These are phyloP conservation scores for Coleophora deauratella DNA, from an alignment of 2,888 invertebrate genomes.

Conservation along the genomic window DNA sequence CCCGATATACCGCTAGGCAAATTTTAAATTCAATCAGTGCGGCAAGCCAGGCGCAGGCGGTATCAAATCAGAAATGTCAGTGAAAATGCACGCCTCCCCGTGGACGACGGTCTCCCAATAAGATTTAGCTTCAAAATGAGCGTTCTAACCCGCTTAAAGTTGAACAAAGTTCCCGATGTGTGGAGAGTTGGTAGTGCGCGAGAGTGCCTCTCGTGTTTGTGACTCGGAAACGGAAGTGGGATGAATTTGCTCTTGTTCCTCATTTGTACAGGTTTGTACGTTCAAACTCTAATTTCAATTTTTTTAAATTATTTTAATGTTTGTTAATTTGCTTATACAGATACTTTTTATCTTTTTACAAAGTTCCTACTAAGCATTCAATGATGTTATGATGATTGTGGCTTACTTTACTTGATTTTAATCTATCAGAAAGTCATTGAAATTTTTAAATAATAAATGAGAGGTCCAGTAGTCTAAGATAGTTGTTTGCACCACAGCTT, in stretches of 20 bases:
- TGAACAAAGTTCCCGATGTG: conserved; percentile 50
- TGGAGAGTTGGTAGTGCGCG: conserved; percentile 41
- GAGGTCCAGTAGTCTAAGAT: no score
- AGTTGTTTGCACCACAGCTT: no score
- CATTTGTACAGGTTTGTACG: conserved; percentile 50
- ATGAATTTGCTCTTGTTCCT: conserved; percentile 55
- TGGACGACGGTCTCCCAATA: conserved; percentile 48
- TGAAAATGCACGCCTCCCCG: conserved; percentile 64
- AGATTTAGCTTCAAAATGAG: conserved; percentile 62
- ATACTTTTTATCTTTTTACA: not conserved
- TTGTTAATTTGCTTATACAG: not conserved
- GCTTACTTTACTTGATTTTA: no score
- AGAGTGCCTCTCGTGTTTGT: conserved; percentile 41
- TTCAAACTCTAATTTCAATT: no score
- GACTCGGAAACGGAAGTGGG: conserved; percentile 40
- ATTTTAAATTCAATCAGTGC: conserved; percentile 60
- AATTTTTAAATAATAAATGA: no score
- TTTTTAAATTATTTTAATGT: not conserved
- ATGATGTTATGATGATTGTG: no score
- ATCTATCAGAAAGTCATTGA: no score
- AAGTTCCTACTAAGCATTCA: no score
- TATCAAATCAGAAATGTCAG: conserved; percentile 37
- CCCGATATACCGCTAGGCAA: conserved; percentile 60
- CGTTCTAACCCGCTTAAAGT: conserved; percentile 51
- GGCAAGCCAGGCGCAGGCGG: conserved; percentile 20